These are phyloP conservation scores for Antechinus flavipes DNA, from an alignment of 2,113 vertebrate species.

Conservation along the genomic window DNA sequence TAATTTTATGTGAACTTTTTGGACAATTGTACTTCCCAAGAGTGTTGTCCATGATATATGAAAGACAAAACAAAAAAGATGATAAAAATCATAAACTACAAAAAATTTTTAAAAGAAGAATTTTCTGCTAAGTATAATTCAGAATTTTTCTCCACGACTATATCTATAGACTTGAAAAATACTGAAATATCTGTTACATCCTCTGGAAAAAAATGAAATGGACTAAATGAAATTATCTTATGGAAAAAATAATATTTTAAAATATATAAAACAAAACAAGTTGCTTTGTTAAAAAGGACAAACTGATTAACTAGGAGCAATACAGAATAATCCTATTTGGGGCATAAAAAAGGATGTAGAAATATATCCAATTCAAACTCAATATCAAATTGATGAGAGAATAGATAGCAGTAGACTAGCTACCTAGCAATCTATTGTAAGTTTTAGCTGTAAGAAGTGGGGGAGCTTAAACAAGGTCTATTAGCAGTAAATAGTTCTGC, in stretches of 20 bases:
- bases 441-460: constrained; percentile 76
- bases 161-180: constrained; percentile 1
- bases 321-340: neutral
- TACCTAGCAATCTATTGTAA: constrained; percentile 74
- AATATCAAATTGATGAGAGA: constrained; percentile 47
- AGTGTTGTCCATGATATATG: neutral
- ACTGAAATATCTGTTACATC: neutral
- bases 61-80: neutral
- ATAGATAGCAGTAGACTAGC: constrained; percentile 68
- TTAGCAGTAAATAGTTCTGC: constrained; percentile 87
- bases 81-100: neutral
- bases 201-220: constrained; percentile 11
- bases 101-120: neutral
- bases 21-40: neutral
- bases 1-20: neutral
- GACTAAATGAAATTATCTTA: neutral
- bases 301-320: neutral
- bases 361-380: neutral
- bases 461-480: constrained; percentile 87
- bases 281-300: neutral
- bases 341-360: neutral
- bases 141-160: neutral
- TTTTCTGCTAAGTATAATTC: neutral
- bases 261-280: neutral
- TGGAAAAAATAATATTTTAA: neutral